Percentiles rank a stretch among this genome's conserved stretches.
Conservation (phyloP, 2,113 vertebrate genomes). For the Delphinapterus leucas region DNA sequence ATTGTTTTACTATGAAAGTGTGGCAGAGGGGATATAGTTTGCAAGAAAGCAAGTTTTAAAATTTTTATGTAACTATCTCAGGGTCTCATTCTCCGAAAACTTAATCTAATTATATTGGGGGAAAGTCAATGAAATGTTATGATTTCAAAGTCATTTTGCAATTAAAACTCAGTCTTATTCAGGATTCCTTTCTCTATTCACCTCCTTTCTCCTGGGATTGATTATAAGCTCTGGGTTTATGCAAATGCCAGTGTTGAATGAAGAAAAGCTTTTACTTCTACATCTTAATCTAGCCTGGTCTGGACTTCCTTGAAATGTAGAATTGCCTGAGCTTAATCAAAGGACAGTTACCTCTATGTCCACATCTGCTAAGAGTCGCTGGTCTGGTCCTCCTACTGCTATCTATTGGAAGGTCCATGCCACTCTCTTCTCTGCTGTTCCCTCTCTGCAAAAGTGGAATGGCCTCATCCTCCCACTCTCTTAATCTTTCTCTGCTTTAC, state of each 20-base stretch:
- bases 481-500: neutral
- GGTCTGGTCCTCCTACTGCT: neutral
- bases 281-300: neutral
- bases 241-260: neutral
- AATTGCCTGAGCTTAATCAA: neutral
- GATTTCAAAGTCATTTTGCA: constrained; percentile 32
- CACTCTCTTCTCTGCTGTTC: neutral
- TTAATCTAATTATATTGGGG: constrained; percentile 25
- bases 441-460: too few species aligned
- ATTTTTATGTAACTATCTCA: constrained; percentile 6
- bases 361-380: neutral
- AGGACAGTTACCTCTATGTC: neutral
- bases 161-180: neutral
- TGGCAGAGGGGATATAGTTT: constrained; percentile 18
- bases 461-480: neutral
- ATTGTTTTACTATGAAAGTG: constrained; percentile 16
- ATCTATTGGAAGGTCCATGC: neutral
- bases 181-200: neutral
- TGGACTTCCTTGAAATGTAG: neutral
- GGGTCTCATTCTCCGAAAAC: constrained; percentile 24
- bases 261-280: neutral
- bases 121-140: constrained; percentile 22
- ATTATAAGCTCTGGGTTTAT: neutral
- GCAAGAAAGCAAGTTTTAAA: constrained; percentile 3
- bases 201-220: neutral